phyloP scores from a whole-genome alignment of 2,888 invertebrate genomes.

The Apamea crenata region DNA sequence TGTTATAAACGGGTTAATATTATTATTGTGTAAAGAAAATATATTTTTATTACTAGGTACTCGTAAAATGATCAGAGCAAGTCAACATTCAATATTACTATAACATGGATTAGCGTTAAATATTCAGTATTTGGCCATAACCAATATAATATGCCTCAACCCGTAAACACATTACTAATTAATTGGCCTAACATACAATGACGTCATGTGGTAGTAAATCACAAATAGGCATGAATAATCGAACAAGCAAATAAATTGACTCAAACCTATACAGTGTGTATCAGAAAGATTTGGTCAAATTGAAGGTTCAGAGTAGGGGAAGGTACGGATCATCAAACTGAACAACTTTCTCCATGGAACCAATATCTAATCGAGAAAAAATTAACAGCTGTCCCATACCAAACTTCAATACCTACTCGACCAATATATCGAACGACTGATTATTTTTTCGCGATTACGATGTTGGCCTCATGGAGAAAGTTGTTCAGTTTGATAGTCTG shows the following conservation, averaged over 20 bases:
- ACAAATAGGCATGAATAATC: constrained; percentile 11
- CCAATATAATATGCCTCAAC: constrained; percentile 29
- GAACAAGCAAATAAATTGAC: neutral
- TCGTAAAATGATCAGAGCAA: neutral
- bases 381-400: too few relatives aligned
- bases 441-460: neutral
- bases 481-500: neutral
- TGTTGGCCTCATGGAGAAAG: neutral
- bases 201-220: constrained; percentile 16
- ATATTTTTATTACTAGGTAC: neutral
- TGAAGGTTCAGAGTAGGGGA: neutral
- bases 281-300: neutral
- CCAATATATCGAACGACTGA: neutral
- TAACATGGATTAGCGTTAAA: constrained; percentile 3
- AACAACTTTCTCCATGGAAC: neutral
- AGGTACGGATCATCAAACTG: neutral
- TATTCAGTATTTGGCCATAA: constrained; percentile 17
- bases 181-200: constrained; percentile 6
- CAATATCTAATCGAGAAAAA: neutral
- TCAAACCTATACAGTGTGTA: neutral
- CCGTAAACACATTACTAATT: constrained; percentile 28
- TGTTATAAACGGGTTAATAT: too few relatives aligned
- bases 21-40: neutral
- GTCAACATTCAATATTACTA: constrained; percentile 1
- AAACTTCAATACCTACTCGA: neutral